Base-by-base conservation (phyloP, 2,888 invertebrate genomes). In the Drosophila mulleri region DNA sequence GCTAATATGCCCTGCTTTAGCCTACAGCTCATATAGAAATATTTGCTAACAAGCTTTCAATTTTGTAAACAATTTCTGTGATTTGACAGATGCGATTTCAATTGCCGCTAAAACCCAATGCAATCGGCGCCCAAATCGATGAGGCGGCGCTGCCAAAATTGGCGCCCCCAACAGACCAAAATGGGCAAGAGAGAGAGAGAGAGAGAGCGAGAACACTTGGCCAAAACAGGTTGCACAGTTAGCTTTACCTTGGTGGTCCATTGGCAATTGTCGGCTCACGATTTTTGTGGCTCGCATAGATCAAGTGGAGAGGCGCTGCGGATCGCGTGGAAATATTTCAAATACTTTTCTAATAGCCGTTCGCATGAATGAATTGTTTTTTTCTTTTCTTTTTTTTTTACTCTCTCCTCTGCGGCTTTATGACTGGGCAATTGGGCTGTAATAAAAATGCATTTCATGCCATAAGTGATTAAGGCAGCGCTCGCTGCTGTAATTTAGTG, bases 321-420 rank as follows among this genome's bases (percentile, higher is more conserved):
- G 58, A 37, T 56, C 57, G 80, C 85, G 83, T 88, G 86, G 72
- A 88, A 83, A 88, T 83, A 85, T 88, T 83, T 83, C 80, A 88
- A 88, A 83, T 83, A 80, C 69, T 83, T 88, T 85, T 85, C 88
- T 83, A 88, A 88, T 80, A 85, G 88, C 75, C 52, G 54, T 50
- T 67, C 78, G 74, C 69, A 68, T 77, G 86, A 85, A 80, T 79
- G 75, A 88, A 87, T 76, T 78, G 72, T 62, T 56, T 62, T 65
- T n/a, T n/a, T n/a, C n/a, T n/a, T n/a, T n/a, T n/a, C n/a, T n/a
- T n/a, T n/a, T 62, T 56, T 62, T 65, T 57, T 62, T 48, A 58
- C 44, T 39, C 35, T 23, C 5, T 4, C 29, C 16, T 16, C 20
- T n/a, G 5, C 26, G 12, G 3, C 41, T 58, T 65, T 80, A 76